Evolutionary conservation across 2,888 invertebrate species (phyloP).

Genomic region (Clusia tigrina): DNA sequence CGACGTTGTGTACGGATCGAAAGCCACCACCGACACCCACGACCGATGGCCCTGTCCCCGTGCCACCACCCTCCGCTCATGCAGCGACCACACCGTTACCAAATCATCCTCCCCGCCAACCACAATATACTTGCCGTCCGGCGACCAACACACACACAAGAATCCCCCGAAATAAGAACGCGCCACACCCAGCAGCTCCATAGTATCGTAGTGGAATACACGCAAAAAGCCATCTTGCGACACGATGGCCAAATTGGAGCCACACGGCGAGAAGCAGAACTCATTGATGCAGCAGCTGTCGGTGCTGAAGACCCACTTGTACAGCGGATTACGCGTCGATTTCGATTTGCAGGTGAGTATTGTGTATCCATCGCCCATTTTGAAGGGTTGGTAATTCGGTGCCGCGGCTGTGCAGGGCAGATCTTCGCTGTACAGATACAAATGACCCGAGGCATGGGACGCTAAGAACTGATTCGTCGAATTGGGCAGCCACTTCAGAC

Average conservation of each 20-base stretch:
- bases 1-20: conserved; percentile 85
- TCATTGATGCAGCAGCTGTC: conserved; percentile 91
- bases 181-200: conserved; percentile 93
- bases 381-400: conserved; percentile 94
- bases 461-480: conserved; percentile 93
- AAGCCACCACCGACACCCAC: conserved; percentile 97
- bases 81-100: conserved; percentile 95
- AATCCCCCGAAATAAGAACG: conserved; percentile 98
- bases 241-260: conserved; percentile 89
- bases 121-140: conserved; percentile 92
- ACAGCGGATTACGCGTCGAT: conserved; percentile 94
- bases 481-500: conserved; percentile 97
- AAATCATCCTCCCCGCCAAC: conserved; percentile 99
- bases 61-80: conserved; percentile 93
- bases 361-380: conserved; percentile 92
- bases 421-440: conserved; percentile 98
- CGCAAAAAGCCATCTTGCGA: conserved; percentile 94
- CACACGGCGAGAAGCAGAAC: conserved; percentile 96
- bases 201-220: conserved; percentile 96
- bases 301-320: conserved; percentile 85
- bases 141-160: conserved; percentile 97
- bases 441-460: conserved; percentile 93
- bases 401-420: conserved; percentile 87
- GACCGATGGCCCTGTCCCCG: conserved; percentile 97
- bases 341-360: conserved; percentile 97